Conservation (phyloP, 1,140 invertebrate genomes). For the Drosophila hydei region DNA sequence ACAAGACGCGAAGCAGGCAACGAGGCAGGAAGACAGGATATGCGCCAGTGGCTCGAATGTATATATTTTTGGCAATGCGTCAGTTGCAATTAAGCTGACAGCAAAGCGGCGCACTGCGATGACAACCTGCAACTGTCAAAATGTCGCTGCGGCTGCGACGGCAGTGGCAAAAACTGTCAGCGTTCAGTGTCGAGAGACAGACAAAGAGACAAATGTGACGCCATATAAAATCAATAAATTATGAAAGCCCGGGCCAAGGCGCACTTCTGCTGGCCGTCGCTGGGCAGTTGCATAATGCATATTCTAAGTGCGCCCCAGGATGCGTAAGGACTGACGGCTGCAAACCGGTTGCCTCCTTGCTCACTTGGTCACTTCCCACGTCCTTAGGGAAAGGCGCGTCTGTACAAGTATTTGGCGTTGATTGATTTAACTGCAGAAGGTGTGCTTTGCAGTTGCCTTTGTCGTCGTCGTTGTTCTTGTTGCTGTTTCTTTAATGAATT, state of each 20-base stretch:
- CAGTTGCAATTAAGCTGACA: slow-evolving; percentile 79
- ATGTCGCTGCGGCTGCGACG: slow-evolving; percentile 44
- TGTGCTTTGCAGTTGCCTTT: slow-evolving; percentile 17
- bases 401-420: slow-evolving; percentile 69
- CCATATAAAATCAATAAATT: slow-evolving; percentile 83
- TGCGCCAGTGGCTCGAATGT: slow-evolving; percentile 5
- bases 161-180: slow-evolving; percentile 79
- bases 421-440: slow-evolving; percentile 72
- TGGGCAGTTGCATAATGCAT: slow-evolving; percentile 65
- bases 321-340: slow-evolving; percentile 29
- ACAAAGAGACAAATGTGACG: slow-evolving; percentile 77
- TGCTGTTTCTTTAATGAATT: slow-evolving; percentile 65
- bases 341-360: slow-evolving; percentile 59
- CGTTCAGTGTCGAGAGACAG: slow-evolving; percentile 54
- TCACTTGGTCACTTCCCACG: slow-evolving; percentile 23
- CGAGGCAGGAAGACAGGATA: slow-evolving; percentile 12
- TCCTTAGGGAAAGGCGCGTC: slow-evolving; percentile 64
- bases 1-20: slow-evolving; percentile 14
- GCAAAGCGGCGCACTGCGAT: slow-evolving; percentile 43
- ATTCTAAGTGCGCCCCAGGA: slow-evolving; percentile 68
- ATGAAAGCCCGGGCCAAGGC: slow-evolving; percentile 49
- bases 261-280: slow-evolving; percentile 21
- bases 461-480: slow-evolving; percentile 6
- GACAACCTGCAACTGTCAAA: slow-evolving; percentile 80
- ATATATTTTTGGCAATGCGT: slow-evolving; percentile 73